phyloP scores from a whole-genome alignment of 2,113 vertebrate genomes.

The Xyliphius kryptos region DNA sequence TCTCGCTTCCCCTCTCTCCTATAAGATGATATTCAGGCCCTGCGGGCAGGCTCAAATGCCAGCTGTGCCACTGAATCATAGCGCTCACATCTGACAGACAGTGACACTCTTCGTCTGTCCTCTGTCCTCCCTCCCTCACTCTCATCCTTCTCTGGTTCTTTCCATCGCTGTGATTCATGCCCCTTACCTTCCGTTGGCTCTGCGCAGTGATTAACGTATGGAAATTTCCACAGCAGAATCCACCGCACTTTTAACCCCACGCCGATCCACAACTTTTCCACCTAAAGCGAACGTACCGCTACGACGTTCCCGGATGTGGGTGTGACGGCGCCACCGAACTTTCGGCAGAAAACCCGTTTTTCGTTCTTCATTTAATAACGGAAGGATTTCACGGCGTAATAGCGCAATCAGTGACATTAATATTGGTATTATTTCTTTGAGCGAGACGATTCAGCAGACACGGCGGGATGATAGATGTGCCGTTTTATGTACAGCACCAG shows the following conservation, averaged over 20 bases:
- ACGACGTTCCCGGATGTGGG: not conserved
- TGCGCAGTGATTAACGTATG: not conserved
- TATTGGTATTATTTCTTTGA: conserved; percentile 11
- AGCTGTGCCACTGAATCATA: conserved; percentile 40
- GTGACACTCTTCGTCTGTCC: conserved; percentile 41
- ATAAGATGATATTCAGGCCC: conserved; percentile 29
- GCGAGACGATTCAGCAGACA: conserved; percentile 3
- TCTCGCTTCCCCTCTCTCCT: not conserved
- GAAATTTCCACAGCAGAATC: too few species aligned
- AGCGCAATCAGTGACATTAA: conserved; percentile 6
- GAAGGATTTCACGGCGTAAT: not conserved
- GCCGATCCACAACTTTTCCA: not conserved
- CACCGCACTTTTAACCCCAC: too few species aligned
- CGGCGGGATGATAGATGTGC: conserved; percentile 10
- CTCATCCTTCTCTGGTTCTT: conserved; percentile 49
- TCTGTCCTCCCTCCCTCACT: conserved; percentile 33
- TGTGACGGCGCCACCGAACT: not conserved
- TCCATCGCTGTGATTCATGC: conserved; percentile 30
- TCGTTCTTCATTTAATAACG: conserved; percentile 8
- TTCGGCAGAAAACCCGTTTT: not conserved
- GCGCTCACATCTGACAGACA: conserved; percentile 37
- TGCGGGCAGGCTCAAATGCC: conserved; percentile 44
- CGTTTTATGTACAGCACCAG: conserved; percentile 15
- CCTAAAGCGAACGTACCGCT: too few species aligned
- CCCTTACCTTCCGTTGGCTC: conserved; percentile 10